Percentiles rank a stretch among this genome's conserved stretches.
phyloP scores from a whole-genome alignment of 2,797 vertebrate genomes.

The Neostethus bicornis region DNA sequence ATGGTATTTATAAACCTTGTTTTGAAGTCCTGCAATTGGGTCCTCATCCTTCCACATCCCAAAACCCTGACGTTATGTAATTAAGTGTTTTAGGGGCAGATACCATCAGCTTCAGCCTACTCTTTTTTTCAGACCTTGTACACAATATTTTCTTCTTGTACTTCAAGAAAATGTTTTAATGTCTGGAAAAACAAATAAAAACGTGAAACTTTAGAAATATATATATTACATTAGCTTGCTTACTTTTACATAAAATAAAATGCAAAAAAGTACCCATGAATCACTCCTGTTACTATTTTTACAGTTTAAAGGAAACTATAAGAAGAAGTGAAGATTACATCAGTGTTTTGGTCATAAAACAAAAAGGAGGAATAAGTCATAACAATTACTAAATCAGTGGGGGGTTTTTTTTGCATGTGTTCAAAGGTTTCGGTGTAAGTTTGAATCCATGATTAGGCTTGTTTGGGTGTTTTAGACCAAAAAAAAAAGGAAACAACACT shows the following conservation, averaged over 20 bases:
- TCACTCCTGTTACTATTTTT: conserved; percentile 1
- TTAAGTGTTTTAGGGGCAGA: too few relatives aligned
- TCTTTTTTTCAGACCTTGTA: too few relatives aligned
- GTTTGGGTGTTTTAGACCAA: conserved; percentile 1
- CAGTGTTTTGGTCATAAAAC: neutral
- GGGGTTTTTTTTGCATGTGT: too few relatives aligned
- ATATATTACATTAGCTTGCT: neutral
- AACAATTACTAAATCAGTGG: conserved; percentile 11
- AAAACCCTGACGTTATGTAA: too few relatives aligned
- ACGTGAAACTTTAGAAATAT: too few relatives aligned
- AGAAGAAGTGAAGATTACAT: conserved; percentile 44
- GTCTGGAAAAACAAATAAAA: too few relatives aligned
- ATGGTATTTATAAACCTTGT: too few relatives aligned
- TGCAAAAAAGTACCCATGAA: neutral
- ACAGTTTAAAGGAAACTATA: conserved; percentile 32
- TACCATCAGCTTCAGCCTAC: too few relatives aligned
- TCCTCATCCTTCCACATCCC: too few relatives aligned
- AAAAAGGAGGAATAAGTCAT: conserved; percentile 19
- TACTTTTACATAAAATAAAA: conserved; percentile 3
- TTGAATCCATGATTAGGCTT: conserved; percentile 1
- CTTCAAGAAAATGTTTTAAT: too few relatives aligned
- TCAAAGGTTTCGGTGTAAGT: neutral
- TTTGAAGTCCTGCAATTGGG: too few relatives aligned
- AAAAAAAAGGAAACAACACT: conserved; percentile 61
- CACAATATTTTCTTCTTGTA: too few relatives aligned